Conservation (phyloP, 2,113 vertebrate genomes). For the Cynoglossus semilaevis region DNA sequence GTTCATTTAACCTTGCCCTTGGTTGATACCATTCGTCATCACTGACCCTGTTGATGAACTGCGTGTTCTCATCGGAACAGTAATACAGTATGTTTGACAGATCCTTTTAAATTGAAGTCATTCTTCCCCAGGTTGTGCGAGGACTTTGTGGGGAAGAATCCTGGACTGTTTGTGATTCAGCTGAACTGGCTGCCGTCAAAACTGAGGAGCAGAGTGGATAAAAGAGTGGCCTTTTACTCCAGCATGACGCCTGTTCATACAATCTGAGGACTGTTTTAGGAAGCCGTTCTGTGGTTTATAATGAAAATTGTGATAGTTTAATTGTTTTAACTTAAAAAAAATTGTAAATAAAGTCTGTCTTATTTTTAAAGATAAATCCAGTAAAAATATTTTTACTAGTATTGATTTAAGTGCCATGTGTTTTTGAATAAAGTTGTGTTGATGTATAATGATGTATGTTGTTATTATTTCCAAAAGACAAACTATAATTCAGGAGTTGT, state of each 20-base stretch:
- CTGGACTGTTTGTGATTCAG: constrained; percentile 69
- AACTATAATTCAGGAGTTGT: no score
- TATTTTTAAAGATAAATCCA: constrained; percentile 28
- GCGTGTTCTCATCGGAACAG: no score
- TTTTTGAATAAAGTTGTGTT: constrained; percentile 57
- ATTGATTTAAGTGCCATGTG: constrained; percentile 25
- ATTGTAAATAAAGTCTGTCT: constrained; percentile 41
- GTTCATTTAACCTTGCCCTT: no score
- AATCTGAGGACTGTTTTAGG: constrained; percentile 29
- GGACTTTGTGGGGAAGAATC: constrained; percentile 84
- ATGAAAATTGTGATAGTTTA: constrained; percentile 16
- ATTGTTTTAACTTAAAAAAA: constrained; percentile 42
- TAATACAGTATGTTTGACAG: no score
- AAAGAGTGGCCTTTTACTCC: constrained; percentile 86
- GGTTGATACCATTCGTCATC: no score
- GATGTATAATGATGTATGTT: constrained; percentile 5
- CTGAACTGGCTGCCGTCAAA: constrained; percentile 81
- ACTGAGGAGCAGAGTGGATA: constrained; percentile 77
- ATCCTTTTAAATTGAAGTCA: not conserved
- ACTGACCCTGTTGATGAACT: no score
- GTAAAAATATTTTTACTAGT: constrained; percentile 26
- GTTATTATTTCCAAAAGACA: not conserved
- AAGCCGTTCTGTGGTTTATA: constrained; percentile 2
- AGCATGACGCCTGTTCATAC: constrained; percentile 14
- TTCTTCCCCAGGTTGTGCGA: constrained; percentile 79